Conservation (phyloP, 2,113 vertebrate species). For the Carettochelys insculpta region DNA sequence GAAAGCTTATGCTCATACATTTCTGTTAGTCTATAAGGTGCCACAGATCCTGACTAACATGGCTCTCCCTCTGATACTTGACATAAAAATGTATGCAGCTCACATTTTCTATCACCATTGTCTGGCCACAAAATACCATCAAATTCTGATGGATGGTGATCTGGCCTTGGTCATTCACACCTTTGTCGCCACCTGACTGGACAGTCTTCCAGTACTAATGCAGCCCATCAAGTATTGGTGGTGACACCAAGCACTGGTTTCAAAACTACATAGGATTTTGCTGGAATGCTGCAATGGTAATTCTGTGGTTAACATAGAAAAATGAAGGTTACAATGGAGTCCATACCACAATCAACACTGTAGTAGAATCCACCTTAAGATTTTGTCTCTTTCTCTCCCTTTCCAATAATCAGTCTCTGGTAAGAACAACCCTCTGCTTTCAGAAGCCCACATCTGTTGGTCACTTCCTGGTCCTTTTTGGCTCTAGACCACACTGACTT, state of each 20-base stretch:
- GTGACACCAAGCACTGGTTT: background rate
- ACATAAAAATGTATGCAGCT: background rate
- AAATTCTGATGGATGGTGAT: background rate
- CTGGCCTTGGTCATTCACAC: background rate
- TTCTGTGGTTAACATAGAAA: background rate
- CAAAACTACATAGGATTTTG: background rate
- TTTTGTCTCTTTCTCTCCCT: background rate
- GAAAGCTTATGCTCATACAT: no score
- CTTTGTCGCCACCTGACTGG: background rate
- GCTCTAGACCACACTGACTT: background rate
- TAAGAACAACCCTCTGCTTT: background rate
- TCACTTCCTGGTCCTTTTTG: background rate
- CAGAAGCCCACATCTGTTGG: background rate
- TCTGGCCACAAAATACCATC: background rate
- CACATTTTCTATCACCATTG: background rate
- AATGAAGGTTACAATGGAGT: background rate
- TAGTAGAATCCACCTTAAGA: background rate
- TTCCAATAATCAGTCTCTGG: background rate
- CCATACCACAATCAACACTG: background rate
- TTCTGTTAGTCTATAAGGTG: no score
- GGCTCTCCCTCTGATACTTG: no score
- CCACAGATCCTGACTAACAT: no score
- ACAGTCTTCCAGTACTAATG: background rate
- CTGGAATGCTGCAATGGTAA: background rate
- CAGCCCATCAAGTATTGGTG: rapidly evolving